These are phyloP conservation scores for Sesamia nonagrioides DNA, from an alignment of 1,140 invertebrate species.

Conservation along the genomic window DNA sequence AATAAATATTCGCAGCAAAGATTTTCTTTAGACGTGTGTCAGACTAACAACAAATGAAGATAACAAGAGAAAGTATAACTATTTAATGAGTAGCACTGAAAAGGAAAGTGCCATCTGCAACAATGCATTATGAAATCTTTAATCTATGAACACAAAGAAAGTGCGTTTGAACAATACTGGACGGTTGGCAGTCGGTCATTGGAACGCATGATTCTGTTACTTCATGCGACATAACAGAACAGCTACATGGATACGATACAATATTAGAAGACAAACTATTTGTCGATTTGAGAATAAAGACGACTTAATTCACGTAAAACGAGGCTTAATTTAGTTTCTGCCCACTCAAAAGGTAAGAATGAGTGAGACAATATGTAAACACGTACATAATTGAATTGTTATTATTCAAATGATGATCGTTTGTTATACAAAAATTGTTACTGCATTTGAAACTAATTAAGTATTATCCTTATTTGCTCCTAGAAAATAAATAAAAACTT, in stretches of 20 bases:
- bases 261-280: background rate
- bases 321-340: no score
- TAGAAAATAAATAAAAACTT: no score
- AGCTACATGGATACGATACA: background rate
- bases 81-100: constrained; percentile 43
- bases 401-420: no score
- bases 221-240: constrained; percentile 37
- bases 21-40: constrained; percentile 14
- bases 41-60: constrained; percentile 24
- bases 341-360: no score
- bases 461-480: no score
- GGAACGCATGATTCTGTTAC: constrained; percentile 45
- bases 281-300: background rate
- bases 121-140: constrained; percentile 54
- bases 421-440: no score
- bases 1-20: constrained; percentile 3
- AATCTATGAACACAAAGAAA: constrained; percentile 45
- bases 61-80: constrained; percentile 39
- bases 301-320: no score
- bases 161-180: constrained; percentile 45
- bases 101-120: constrained; percentile 53
- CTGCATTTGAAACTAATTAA: no score
- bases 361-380: no score
- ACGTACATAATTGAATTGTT: no score
- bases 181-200: constrained; percentile 34